phyloP scores from a whole-genome alignment of 2,888 invertebrate genomes.

The Sthenelais limicola region DNA sequence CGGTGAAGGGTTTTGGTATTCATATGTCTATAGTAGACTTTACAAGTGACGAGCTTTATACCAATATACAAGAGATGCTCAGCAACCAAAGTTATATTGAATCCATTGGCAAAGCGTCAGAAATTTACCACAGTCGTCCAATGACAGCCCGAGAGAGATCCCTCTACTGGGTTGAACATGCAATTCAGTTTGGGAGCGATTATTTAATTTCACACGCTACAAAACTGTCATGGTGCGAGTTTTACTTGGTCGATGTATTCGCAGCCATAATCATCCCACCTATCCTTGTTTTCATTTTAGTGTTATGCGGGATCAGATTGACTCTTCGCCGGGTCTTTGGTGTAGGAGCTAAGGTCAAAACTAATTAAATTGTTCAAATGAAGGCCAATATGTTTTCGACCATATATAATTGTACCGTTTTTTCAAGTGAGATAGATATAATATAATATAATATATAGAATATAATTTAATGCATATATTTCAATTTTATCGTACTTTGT shows the following conservation, averaged over 20 bases:
- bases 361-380: too few relatives aligned
- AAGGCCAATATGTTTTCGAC: too few relatives aligned
- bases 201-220: constrained; percentile 53
- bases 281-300: too few relatives aligned
- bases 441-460: too few relatives aligned
- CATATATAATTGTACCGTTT: too few relatives aligned
- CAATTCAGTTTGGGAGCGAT: constrained; percentile 55
- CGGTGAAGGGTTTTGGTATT: constrained; percentile 40
- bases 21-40: background rate
- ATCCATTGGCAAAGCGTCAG: constrained; percentile 48
- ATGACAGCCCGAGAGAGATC: constrained; percentile 51
- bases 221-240: constrained; percentile 55
- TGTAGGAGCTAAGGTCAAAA: too few relatives aligned
- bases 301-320: too few relatives aligned
- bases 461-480: too few relatives aligned
- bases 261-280: too few relatives aligned
- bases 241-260: constrained; percentile 52
- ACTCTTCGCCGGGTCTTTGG: too few relatives aligned
- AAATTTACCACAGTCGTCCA: constrained; percentile 45
- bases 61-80: constrained; percentile 47
- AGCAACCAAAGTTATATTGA: constrained; percentile 42
- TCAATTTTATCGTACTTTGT: too few relatives aligned
- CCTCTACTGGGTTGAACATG: constrained; percentile 57
- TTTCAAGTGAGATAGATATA: too few relatives aligned
- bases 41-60: constrained; percentile 40